Percentiles rank a stretch among this genome's conserved stretches.
These are phyloP conservation scores for Drosophila stalkeri DNA, from an alignment of 2,888 invertebrate genomes.

Conservation along the genomic window DNA sequence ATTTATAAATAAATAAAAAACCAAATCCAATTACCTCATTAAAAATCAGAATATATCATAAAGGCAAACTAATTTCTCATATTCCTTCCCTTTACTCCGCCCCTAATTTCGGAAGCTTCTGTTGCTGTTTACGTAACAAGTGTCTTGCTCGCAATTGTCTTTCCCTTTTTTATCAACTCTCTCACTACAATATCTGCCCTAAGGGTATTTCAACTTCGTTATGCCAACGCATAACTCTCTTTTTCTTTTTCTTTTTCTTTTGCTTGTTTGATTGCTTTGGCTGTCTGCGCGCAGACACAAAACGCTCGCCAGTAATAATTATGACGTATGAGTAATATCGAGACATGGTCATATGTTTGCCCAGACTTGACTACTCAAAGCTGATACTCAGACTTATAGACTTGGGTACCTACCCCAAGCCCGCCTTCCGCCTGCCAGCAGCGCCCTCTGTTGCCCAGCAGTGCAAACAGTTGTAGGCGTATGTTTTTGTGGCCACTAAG, in stretches of 20 bases:
- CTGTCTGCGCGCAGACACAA: conserved; percentile 44
- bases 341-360: conserved; percentile 60
- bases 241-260: conserved; percentile 3
- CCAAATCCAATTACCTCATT: no score
- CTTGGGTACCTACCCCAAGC: conserved; percentile 10
- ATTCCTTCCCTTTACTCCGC: neutral
- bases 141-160: neutral
- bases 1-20: no score
- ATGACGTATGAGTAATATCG: conserved; percentile 77
- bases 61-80: neutral
- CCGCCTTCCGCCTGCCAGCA: neutral
- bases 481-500: conserved; percentile 49
- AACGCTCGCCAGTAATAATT: conserved; percentile 33
- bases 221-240: neutral
- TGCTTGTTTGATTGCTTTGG: conserved; percentile 42
- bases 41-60: neutral
- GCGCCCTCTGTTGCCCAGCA: conserved; percentile 25
- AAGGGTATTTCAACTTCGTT: conserved; percentile 20
- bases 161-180: no score
- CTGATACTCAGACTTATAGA: conserved; percentile 28
- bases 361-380: conserved; percentile 39
- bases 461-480: conserved; percentile 74
- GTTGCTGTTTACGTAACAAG: neutral
- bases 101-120: neutral
- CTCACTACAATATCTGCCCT: neutral